Base-by-base conservation (phyloP, 2,888 invertebrate genomes). In the Lasioglossum oenotherae region DNA sequence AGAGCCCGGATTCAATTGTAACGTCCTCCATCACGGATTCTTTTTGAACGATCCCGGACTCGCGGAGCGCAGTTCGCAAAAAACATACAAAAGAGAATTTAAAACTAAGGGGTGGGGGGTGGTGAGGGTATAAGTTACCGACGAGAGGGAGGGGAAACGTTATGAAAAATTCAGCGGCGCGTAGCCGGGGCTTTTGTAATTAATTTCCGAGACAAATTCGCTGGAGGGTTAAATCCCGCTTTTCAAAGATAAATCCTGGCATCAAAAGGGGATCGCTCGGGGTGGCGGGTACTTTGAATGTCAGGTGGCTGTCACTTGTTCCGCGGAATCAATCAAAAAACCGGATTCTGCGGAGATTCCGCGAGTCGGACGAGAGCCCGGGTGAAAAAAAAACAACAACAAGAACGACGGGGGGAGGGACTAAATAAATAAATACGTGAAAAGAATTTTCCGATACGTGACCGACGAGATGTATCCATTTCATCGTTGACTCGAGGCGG, bases 401-500 rank as follows among this genome's bases (percentile, higher is more conserved):
- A n/a, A 27, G 4, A 5, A 27, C 10, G 60, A 14, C 10, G 27
- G 27, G 60, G 14, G 14, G 64, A 64, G 64, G 16, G 8, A 8
- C 16, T 31, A 64, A 64, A 64, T 64, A 31, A 64, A 64, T 69
- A 69, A 69, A 35, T 38, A 69, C 67, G 67, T 23, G 67, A 38
- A 69, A 69, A 84, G 14, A 69, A 35, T 57, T 44, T 31, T 35
- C 41, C 53, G 10, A 74, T 27, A n/a, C 67, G n/a, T 35, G 31
- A 19, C 16, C 73, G 74, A 79, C 64, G 64, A 77, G 60, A 83
- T 23, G n/a, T 57, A 67, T 74, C 53, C 57, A n/a, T 57, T 67
- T 83, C 44, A 76, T 83, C 79, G 67, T 76, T 41, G 60, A 38
- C 76, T 60, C 44, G 71, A 35, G 76, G 46, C 46, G 27, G 35